Percentiles rank a stretch among this genome's conserved stretches.
Evolutionary conservation across 2,113 vertebrate genomes (phyloP).

Genomic region (Oenanthe melanoleuca): DNA sequence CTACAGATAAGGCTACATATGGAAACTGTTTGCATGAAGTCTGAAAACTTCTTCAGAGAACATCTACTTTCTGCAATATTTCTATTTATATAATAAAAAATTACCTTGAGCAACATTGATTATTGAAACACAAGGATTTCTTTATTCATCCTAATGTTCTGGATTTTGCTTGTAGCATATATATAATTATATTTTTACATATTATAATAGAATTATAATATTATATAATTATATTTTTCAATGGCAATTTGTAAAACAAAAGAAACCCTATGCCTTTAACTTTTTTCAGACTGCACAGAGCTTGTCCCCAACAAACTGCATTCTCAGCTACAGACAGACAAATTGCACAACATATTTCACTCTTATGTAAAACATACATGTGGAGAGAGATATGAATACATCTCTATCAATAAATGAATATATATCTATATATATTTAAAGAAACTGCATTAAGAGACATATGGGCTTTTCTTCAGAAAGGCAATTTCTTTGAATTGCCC

Average conservation of each 20-base stretch:
- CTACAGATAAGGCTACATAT: neutral
- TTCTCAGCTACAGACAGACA: neutral
- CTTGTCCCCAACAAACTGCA: neutral
- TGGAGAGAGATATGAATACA: rapidly evolving
- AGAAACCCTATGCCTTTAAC: neutral
- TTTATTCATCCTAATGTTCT: neutral
- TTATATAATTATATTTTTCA: neutral
- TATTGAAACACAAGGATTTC: neutral
- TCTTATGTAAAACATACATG: neutral
- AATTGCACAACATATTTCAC: neutral
- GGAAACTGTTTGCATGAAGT: neutral
- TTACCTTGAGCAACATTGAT: neutral
- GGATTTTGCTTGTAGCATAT: neutral
- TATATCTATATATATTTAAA: neutral
- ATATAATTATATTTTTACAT: neutral
- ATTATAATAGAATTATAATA: too few relatives aligned
- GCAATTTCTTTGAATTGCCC: neutral
- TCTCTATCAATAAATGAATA: neutral
- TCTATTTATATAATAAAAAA: neutral
- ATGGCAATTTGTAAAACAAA: neutral
- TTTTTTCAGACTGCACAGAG: neutral
- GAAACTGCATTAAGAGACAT: neutral
- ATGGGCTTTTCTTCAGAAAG: neutral
- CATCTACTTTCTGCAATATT: neutral
- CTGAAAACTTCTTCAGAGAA: neutral